phyloP scores from a whole-genome alignment of 2,888 invertebrate species.

The Acrobasis consociella region DNA sequence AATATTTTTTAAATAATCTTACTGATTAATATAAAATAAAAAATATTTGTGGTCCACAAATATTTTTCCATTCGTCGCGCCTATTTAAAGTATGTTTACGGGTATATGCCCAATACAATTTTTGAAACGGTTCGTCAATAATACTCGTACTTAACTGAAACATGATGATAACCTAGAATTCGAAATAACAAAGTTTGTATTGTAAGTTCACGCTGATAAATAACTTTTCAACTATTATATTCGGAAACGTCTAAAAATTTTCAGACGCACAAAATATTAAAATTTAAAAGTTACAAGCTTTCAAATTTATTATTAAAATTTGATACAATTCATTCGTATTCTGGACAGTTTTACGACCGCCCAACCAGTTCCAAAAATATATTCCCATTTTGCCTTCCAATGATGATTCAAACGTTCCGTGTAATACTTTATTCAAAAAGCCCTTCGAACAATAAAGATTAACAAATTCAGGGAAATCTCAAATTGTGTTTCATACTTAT shows the following conservation, averaged over 20 bases:
- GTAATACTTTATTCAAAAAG: slow-evolving; percentile 18
- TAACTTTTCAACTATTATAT: background rate
- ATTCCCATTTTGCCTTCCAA: slow-evolving; percentile 9
- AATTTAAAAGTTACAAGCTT: slow-evolving; percentile 15
- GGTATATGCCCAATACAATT: background rate
- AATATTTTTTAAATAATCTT: no score
- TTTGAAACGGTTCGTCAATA: background rate
- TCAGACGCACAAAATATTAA: slow-evolving; percentile 4
- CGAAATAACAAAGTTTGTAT: background rate
- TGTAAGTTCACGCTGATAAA: background rate
- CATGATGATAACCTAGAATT: background rate
- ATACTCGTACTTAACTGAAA: background rate
- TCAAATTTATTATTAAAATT: slow-evolving; percentile 16
- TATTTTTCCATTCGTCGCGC: no score
- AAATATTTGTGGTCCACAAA: no score
- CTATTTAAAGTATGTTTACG: background rate
- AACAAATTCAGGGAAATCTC: background rate
- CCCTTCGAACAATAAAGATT: slow-evolving; percentile 8
- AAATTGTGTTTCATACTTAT: slow-evolving; percentile 1
- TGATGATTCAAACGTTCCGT: slow-evolving; percentile 7
- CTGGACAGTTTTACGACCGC: slow-evolving; percentile 21
- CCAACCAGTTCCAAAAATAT: slow-evolving; percentile 17
- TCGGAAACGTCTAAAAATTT: background rate
- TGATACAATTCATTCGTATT: slow-evolving; percentile 18
- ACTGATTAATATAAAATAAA: no score